Evolutionary conservation across 64 coral and sea anemone genomes (phyloP), one percentile per base, ranked within the genome.

Genomic region (Montipora capricornis): DNA sequence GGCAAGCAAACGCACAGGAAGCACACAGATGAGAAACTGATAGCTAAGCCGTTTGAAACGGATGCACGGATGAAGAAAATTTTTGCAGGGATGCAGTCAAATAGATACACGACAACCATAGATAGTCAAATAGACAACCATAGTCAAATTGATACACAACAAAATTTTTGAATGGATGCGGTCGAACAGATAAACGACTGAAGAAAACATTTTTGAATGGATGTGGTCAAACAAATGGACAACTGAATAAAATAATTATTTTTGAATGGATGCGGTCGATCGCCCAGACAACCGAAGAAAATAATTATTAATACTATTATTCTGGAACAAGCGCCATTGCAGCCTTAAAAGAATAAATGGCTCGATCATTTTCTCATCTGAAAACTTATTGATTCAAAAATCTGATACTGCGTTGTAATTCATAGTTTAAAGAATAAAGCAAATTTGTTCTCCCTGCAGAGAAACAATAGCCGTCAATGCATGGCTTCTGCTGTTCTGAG

Each of bases 301-400:
- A 57, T 57, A 37, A 37, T 37, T 37, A 37, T 37, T 37, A 37
- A 37, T 37, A 37, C 37, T 22, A 71, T 22, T 6, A 71, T 71
- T 16, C 68, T 19, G 16, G 68, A 71, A 12, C 68, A 71, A 71
- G 68, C 68, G 4, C 68, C 68, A 12, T 64, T 71, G 71, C 71
- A 74, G 71, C n/a, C 24, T 74, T 74, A 74, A 37, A 74, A 74
- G 71, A 74, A 74, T 74, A n/a, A 44, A 74, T n/a, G 71, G 24
- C 71, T 74, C 71, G 71, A 74, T 74, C 71, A 11, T 74, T 74
- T 74, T 74, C 71, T 74, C 20, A 74, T 74, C 71, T 64, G 61
- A 64, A 64, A 64, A 19, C 61, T 17, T 7, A 64, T 64, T 64
- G 61, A 64, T 14, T 64, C 26, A 37, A 37, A 37, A 37, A 37